Evolutionary conservation across 2,888 invertebrate species (phyloP).

Genomic region (Apamea sordens): DNA sequence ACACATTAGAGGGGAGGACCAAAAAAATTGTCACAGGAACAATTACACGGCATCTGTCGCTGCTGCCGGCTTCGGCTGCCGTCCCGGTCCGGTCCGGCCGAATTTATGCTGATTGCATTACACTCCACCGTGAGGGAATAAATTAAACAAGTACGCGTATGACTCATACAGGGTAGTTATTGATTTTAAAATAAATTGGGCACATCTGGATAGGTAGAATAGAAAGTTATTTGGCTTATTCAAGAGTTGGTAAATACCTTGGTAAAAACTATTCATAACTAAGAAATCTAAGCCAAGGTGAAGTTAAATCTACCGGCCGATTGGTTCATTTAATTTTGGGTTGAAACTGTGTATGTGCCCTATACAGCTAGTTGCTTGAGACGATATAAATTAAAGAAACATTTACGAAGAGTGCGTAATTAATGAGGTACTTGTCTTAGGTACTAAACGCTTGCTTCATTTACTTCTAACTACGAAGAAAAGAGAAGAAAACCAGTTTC

Average conservation of each 20-base stretch:
- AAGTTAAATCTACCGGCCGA: background rate
- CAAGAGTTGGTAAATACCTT: background rate
- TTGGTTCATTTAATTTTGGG: background rate
- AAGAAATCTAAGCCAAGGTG: background rate
- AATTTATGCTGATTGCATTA: constrained; percentile 89
- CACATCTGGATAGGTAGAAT: constrained; percentile 27
- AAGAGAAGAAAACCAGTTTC: background rate
- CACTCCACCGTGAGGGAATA: constrained; percentile 75
- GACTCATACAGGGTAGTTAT: constrained; percentile 67
- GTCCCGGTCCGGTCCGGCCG: constrained; percentile 56
- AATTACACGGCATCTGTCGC: constrained; percentile 90
- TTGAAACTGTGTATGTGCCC: background rate
- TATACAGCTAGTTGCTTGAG: background rate
- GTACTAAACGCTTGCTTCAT: background rate
- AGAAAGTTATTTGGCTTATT: background rate
- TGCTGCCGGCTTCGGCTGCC: constrained; percentile 50
- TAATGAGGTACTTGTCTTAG: background rate
- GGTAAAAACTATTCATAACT: background rate
- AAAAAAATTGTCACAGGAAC: constrained; percentile 88
- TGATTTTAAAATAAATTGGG: constrained; percentile 46
- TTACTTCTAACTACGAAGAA: constrained; percentile 1
- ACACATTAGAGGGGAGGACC: constrained; percentile 83
- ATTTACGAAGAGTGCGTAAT: background rate
- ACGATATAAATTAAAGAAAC: background rate
- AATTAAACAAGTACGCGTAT: constrained; percentile 70